Conservation (phyloP, 2,113 vertebrate genomes). For the Pollimyrus isidori region DNA sequence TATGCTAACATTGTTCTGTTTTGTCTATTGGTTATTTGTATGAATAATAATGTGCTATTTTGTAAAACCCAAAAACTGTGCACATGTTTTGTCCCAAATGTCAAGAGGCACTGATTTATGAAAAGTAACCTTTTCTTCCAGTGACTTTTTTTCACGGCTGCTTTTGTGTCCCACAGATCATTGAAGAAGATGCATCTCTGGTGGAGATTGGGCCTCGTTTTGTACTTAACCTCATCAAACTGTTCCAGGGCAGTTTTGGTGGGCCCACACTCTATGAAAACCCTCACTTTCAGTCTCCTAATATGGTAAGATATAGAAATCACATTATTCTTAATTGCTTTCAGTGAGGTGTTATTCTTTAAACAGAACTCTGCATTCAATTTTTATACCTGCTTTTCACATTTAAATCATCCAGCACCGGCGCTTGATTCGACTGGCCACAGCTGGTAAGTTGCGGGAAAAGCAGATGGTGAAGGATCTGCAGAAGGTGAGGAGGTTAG, state of each 20-base stretch:
- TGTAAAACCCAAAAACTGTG: background rate
- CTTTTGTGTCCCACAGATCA: conserved; percentile 63
- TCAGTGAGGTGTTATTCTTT: background rate
- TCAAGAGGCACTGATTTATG: background rate
- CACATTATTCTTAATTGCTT: no score
- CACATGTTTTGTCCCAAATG: background rate
- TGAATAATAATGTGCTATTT: background rate
- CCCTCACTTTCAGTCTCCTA: conserved; percentile 80
- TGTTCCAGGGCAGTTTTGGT: conserved; percentile 94
- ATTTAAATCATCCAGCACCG: conserved; percentile 64
- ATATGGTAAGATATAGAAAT: no score
- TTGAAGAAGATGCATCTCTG: conserved; percentile 86
- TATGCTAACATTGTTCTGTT: background rate
- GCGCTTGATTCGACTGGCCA: conserved; percentile 64
- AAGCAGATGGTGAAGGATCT: conserved; percentile 83
- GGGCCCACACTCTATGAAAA: conserved; percentile 91
- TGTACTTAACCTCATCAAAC: conserved; percentile 91
- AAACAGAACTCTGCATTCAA: background rate
- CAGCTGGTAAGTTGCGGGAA: conserved; percentile 75
- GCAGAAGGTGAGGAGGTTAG: conserved; percentile 67
- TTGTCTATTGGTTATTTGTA: background rate
- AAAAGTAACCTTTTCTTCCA: background rate
- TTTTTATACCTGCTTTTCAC: background rate
- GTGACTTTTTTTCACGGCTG: background rate
- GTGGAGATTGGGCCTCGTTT: conserved; percentile 96